Conservation (phyloP, 2,888 invertebrate genomes). For the Drosophila hawaiiensis region DNA sequence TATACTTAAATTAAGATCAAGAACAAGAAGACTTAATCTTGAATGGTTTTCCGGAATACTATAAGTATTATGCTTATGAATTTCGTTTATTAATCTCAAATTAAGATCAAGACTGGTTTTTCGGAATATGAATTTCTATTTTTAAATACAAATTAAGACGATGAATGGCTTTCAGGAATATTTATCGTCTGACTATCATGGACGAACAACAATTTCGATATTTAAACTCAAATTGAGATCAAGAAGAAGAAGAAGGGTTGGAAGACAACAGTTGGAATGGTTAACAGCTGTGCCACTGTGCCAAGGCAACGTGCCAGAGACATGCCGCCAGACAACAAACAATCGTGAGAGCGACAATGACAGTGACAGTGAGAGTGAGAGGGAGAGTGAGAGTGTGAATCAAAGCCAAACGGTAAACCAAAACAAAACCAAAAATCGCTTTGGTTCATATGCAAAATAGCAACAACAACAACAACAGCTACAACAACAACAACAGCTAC, state of each 20-base stretch:
- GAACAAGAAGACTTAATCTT: background rate
- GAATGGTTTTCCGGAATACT: background rate
- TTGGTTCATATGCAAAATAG: conserved; percentile 57
- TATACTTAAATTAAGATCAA: background rate
- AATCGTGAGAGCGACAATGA: conserved; percentile 36
- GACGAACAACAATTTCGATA: background rate
- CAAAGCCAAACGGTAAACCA: conserved; percentile 44
- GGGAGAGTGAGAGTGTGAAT: conserved; percentile 39
- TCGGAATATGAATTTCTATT: background rate
- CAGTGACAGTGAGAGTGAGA: conserved; percentile 18
- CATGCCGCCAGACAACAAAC: conserved; percentile 31
- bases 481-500: too few relatives aligned
- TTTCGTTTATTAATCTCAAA: background rate
- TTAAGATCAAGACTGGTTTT: background rate
- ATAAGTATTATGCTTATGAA: background rate
- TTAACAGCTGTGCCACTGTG: conserved; percentile 34
- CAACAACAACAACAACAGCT: conserved; percentile 14
- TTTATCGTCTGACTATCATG: background rate
- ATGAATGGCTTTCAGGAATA: background rate
- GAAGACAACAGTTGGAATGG: background rate
- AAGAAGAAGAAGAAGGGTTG: background rate
- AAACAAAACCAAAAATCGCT: conserved; percentile 43
- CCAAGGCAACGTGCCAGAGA: conserved; percentile 34
- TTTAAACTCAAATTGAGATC: background rate
- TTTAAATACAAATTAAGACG: background rate